phyloP scores from a whole-genome alignment of 2,797 vertebrate species.

The Chromis chromis region DNA sequence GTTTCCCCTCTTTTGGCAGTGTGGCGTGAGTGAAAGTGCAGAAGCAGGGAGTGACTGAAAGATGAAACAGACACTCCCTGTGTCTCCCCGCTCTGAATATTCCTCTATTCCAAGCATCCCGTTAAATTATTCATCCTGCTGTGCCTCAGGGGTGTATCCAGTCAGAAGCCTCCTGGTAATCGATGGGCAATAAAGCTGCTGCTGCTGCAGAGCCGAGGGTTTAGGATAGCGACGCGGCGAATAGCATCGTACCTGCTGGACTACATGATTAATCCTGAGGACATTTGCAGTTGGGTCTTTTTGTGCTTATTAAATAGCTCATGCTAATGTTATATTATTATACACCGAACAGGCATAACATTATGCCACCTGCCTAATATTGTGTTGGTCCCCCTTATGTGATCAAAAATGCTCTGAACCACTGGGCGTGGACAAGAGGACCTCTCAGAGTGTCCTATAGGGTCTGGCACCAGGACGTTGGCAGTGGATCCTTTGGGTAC shows the following conservation, averaged over 20 bases:
- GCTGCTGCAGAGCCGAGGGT: conserved; percentile 2
- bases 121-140: conserved; percentile 66
- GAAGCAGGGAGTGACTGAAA: conserved; percentile 18
- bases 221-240: background rate
- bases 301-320: background rate
- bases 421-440: no score
- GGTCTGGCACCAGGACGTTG: no score
- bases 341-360: no score
- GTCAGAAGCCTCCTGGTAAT: conserved; percentile 37
- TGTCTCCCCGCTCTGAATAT: conserved; percentile 17
- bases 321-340: no score
- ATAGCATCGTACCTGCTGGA: background rate
- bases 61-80: background rate
- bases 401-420: no score
- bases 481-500: no score
- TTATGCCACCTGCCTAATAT: no score
- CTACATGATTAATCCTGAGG: background rate
- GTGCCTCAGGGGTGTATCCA: conserved; percentile 17
- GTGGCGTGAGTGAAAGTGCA: background rate
- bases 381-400: no score
- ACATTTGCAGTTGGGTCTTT: background rate
- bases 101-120: conserved; percentile 31
- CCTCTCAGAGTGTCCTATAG: no score
- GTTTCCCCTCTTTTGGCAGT: background rate
- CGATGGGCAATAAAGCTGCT: conserved; percentile 25